phyloP scores from a whole-genome alignment of 2,797 vertebrate genomes.

The Rhinichthys osculus region DNA sequence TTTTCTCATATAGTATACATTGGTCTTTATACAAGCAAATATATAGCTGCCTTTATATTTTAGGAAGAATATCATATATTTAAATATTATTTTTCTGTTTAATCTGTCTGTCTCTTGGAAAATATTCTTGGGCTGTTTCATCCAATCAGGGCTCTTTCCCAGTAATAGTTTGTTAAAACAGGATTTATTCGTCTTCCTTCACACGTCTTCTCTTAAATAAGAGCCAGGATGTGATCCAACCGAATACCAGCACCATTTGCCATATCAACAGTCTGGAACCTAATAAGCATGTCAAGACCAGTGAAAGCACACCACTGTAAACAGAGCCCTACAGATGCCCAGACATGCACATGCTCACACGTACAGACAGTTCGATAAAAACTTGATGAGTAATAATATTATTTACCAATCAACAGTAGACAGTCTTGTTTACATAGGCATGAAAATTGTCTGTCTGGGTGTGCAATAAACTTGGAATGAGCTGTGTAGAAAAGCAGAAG shows the following conservation, averaged over 20 bases:
- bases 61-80: not conserved
- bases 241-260: constrained; percentile 60
- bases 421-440: not conserved
- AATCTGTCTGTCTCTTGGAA: not conserved
- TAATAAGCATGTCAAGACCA: constrained; percentile 65
- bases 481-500: not conserved
- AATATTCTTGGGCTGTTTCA: not conserved
- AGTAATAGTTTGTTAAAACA: constrained; percentile 27
- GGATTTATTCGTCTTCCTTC: constrained; percentile 50
- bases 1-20: not conserved
- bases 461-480: not conserved
- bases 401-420: not conserved
- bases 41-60: not conserved
- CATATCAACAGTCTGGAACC: constrained; percentile 62
- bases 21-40: not conserved
- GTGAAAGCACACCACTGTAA: constrained; percentile 64
- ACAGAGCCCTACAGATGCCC: constrained; percentile 54
- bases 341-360: constrained; percentile 25
- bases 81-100: not conserved
- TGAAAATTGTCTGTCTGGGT: not conserved
- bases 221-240: constrained; percentile 64
- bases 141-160: constrained; percentile 23
- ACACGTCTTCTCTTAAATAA: constrained; percentile 67
- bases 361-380: constrained; percentile 26
- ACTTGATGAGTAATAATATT: constrained; percentile 28